Evolutionary conservation across 35 echinoderm and acorn worm species (phyloP).

Genomic region (Patiria miniata): DNA sequence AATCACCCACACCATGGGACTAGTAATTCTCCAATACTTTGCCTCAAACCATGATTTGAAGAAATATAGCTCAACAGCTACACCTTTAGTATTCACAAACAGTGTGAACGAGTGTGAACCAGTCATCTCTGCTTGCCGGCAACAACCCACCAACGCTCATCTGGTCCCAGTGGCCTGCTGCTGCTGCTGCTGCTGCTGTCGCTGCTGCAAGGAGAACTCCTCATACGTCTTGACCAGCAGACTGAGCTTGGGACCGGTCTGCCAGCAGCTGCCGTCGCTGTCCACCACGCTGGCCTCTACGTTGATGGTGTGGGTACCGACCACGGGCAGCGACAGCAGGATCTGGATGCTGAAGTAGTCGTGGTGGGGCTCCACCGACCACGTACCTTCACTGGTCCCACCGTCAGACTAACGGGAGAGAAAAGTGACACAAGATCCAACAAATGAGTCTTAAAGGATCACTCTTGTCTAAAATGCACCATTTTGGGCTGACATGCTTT

Average conservation of each 20-base stretch:
- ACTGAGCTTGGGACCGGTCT: constrained; percentile 81
- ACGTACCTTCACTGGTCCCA: constrained; percentile 46
- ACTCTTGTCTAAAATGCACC: neutral
- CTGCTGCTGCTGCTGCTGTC: constrained; percentile 39
- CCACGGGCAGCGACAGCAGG: constrained; percentile 64
- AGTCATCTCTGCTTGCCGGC: too few relatives aligned
- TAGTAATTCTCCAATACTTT: too few relatives aligned
- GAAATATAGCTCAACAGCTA: too few relatives aligned
- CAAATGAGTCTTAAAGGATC: neutral
- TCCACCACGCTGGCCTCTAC: constrained; percentile 91
- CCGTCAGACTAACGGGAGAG: constrained; percentile 17
- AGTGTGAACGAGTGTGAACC: too few relatives aligned
- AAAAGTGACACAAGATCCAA: too few relatives aligned
- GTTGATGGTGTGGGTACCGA: constrained; percentile 76
- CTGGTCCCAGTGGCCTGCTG: neutral
- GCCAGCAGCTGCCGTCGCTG: constrained; percentile 82
- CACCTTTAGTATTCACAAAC: too few relatives aligned
- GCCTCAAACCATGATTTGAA: too few relatives aligned
- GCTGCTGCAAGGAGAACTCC: constrained; percentile 53
- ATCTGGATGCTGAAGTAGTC: constrained; percentile 98
- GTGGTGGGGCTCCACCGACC: constrained; percentile 82
- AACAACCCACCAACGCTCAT: too few relatives aligned
- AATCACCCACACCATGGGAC: too few relatives aligned
- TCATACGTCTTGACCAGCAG: constrained; percentile 87
- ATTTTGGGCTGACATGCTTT: too few relatives aligned